Base-by-base conservation (phyloP, 2,797 vertebrate species). In the Enteromius argenteus region DNA sequence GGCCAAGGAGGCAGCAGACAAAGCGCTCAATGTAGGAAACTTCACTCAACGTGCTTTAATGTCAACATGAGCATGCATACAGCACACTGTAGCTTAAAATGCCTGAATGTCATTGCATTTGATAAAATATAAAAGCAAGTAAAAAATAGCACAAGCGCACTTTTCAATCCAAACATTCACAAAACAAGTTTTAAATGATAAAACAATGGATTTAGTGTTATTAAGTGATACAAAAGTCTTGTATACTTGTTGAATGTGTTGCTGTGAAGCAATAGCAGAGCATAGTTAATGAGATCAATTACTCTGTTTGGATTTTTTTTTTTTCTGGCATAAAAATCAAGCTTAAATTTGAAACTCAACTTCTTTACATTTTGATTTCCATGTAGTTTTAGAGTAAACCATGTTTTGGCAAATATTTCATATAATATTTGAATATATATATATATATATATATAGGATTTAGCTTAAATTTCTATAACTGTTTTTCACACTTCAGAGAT, bases 1-100 rank as follows among this genome's bases (percentile, higher is more conserved):
- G 87, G 98, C 98, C 74, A 91, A 93, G 87, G 89, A 83, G 2
- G 97, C 97, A 0, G 96, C 98, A 0, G 93, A 96, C 76, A 95
- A 94, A 1, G 96, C 97, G 15, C 88, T 97, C n/a, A 91, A 89
- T 1, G 98, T 99, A 93, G 93, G 96, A 79, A 19, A 32, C 21
- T n/a, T 11, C 5, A 0, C n/a, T 19, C 23, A 35, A 17, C 13
- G 2, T 23, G 17, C 19, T 27, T 68, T 8, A 32, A 35, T 35
- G 5, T 19, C 5, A 56, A 27, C 51, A 32, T 64, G 19, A 53
- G 46, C 30, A 35, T 7, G 3, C 30, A 35, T 35, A 6, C 30
- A 19, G 32, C 1, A 1, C 17, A 5, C 17, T 19, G 11, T 49
- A 19, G 30, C 42, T 30, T 11, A 4, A 71, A 44, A 73, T 49